Conservation (phyloP, 2,888 invertebrate genomes). For the Eugnorisma glareosa region DNA sequence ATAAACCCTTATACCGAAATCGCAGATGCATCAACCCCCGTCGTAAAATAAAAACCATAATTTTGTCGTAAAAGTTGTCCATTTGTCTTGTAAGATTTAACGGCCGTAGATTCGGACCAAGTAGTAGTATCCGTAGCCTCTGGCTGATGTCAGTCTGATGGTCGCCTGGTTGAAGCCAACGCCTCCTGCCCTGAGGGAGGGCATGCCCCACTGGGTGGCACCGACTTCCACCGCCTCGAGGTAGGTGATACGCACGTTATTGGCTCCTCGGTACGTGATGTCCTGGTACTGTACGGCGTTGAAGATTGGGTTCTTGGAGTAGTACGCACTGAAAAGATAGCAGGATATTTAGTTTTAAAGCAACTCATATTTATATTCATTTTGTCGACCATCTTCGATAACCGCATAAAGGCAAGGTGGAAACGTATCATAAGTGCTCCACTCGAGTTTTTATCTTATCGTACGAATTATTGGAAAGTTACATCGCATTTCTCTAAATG, state of each 20-base stretch:
- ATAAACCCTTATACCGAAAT: neutral
- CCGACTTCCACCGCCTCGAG: slow-evolving; percentile 80
- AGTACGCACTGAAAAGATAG: slow-evolving; percentile 38
- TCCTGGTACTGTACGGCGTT: slow-evolving; percentile 82
- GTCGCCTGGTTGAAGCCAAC: slow-evolving; percentile 76
- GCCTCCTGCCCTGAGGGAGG: slow-evolving; percentile 75
- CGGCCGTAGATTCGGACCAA: slow-evolving; percentile 81
- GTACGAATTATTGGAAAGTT: neutral
- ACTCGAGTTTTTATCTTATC: neutral
- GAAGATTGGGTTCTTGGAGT: slow-evolving; percentile 67
- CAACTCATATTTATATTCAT: neutral
- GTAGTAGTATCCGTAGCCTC: slow-evolving; percentile 82
- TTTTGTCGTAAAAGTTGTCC: neutral
- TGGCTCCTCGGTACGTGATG: slow-evolving; percentile 77
- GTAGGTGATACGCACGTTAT: slow-evolving; percentile 74
- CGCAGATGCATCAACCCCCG: neutral
- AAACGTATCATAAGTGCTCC: neutral
- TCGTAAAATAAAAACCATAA: neutral
- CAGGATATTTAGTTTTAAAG: neutral
- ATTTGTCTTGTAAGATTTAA: slow-evolving; percentile 52
- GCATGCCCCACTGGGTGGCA: slow-evolving; percentile 76
- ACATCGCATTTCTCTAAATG: neutral
- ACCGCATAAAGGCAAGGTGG: neutral
- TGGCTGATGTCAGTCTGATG: slow-evolving; percentile 76
- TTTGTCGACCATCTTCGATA: neutral